Base-by-base conservation (phyloP, 2,113 vertebrate genomes). In the Oenanthe oenanthe region DNA sequence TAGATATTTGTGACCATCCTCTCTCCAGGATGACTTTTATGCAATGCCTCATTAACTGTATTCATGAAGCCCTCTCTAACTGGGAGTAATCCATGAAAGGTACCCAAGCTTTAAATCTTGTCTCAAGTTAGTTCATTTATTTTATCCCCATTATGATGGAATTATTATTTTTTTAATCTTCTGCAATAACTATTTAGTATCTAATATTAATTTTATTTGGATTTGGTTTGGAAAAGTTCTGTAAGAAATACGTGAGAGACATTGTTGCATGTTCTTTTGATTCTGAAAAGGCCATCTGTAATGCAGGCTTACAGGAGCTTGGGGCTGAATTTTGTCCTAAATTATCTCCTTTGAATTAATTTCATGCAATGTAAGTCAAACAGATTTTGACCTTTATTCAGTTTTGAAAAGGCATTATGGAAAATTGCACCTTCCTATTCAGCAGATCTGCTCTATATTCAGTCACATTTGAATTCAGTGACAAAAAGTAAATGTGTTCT, bases 351-450 rank as follows among this genome's bases (percentile, higher is more conserved):
- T 72, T 89, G 77, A 89, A 85, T 88, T 80, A 88, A 96, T 86
- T 83, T 87, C 42, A 89, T 78, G 77, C 91, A 77, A 85, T 48
- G n/a, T 51, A 93, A 95, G 85, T 92, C 58, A 85, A 94, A 88
- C 58, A 91, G 79, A 77, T 92, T 95, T 96, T 94, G 95, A 95
- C 88, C 87, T 86, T 88, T 94, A 67, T 84, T 90, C 81, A 32
- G 28, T 71, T 88, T 45, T 88, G 66, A 92, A 94, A 94, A 80
- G 65, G 34, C 67, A 88, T 82, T 88, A 86, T 87, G 71, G 79
- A 96, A 90, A 88, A 94, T 61, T 54, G 38, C 34, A 87, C 72
- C 57, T 95, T 90, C 76, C 13, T 96, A 62, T 95, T 95, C 87
- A 91, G 63, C 76, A 89, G 61, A 83, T 74, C 85, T 85, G 14